A percentile compares a stretch with the other conserved stretches of the same genome.
phyloP scores from a whole-genome alignment of 2,888 invertebrate species.

The Dicyrtomina minuta region DNA sequence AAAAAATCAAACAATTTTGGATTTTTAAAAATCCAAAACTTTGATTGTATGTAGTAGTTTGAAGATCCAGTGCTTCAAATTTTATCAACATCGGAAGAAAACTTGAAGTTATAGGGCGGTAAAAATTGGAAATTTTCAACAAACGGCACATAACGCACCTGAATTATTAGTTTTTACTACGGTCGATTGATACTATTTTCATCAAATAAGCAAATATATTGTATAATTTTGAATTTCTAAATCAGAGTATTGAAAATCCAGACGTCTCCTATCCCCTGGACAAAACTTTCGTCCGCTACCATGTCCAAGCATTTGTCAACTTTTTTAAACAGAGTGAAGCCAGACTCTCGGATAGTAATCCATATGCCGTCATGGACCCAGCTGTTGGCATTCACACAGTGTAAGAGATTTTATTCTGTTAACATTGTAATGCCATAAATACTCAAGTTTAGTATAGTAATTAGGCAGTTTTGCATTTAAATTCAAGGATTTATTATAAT shows the following conservation, averaged over 20 bases:
- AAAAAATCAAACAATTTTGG: no score
- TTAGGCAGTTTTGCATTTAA: neutral
- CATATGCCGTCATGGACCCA: conserved; percentile 32
- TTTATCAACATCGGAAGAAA: no score
- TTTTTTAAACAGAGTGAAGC: conserved; percentile 27
- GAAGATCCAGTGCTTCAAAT: no score
- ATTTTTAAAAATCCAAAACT: no score
- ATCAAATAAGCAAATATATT: neutral
- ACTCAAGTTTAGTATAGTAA: neutral
- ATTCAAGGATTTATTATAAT: neutral
- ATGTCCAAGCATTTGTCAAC: conserved; percentile 26
- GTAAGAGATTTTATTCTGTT: conserved; percentile 16
- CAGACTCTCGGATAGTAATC: conserved; percentile 23
- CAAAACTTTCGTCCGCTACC: conserved; percentile 20
- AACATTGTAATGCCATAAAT: neutral
- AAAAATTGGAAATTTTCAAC: no score
- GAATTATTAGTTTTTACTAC: no score
- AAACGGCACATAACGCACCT: no score
- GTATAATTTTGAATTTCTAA: neutral
- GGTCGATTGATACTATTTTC: no score
- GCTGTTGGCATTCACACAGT: conserved; percentile 33
- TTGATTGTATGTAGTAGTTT: no score
- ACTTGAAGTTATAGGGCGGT: no score
- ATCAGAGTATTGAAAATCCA: conserved; percentile 20
- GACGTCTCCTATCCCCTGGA: neutral